These are phyloP conservation scores for Acromyrmex charruanus DNA, from an alignment of 1,140 invertebrate genomes.

Conservation along the genomic window DNA sequence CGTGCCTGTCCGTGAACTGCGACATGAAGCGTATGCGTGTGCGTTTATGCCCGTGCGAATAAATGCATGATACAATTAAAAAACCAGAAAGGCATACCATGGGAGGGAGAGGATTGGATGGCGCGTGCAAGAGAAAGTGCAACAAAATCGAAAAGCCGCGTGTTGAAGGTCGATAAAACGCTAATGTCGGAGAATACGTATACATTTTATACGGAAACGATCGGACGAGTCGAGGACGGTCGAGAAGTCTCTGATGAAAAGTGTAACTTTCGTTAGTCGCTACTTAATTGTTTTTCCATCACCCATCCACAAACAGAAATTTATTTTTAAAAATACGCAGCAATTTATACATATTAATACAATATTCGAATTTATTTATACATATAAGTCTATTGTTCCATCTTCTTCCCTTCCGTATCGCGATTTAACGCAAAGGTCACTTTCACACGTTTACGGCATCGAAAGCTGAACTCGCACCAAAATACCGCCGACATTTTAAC, in stretches of 20 bases:
- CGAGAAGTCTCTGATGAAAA: neutral
- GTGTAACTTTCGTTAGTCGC: neutral
- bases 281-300: neutral
- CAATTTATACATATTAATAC: no score
- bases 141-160: constrained; percentile 43
- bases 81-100: constrained; percentile 4
- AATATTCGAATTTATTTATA: no score
- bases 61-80: constrained; percentile 51
- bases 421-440: neutral
- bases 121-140: constrained; percentile 57
- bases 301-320: neutral
- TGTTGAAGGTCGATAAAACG: constrained; percentile 40
- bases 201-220: constrained; percentile 15
- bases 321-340: neutral
- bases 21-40: neutral
- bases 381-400: neutral
- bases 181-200: neutral
- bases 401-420: neutral
- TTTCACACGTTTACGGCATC: constrained; percentile 6
- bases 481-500: constrained; percentile 22
- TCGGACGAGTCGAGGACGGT: neutral
- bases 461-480: constrained; percentile 10
- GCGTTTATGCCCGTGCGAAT: constrained; percentile 33
- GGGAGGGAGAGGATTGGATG: neutral
- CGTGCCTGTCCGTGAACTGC: constrained; percentile 56